Base-by-base conservation (phyloP, 2,797 vertebrate genomes). In the Capromys pilorides region DNA sequence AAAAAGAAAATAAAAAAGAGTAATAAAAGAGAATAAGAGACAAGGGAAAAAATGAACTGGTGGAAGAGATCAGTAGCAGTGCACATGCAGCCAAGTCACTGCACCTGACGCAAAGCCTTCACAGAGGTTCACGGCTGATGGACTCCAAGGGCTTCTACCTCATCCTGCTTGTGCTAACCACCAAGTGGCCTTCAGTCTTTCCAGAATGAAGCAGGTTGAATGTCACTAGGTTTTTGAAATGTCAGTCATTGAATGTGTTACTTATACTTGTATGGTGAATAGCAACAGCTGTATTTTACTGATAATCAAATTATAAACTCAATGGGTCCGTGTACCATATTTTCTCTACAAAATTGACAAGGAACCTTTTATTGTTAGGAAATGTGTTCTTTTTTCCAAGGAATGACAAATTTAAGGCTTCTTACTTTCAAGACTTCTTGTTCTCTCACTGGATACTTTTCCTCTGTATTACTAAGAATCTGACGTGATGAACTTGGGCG, bases 211-310 rank as follows among this genome's bases (percentile, higher is more conserved):
- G 5, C 66, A 45, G 10, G 13, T 28, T n/a, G 31, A 79, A 41
- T 75, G 11, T 75, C 36, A 33, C 33, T 41, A 67, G n/a, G 22
- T n/a, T 94, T 95, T 84, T 67, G 54, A 86, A 83, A 82, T 41
- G 39, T 19, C 45, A 22, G n/a, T 82, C 12, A 69, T 80, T 69
- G 41, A 77, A 12, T 41, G 2, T 2, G 49, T 24, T 62, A 79
- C 54, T 87, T 6, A 36, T 80, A 77, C 59, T 36, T 87, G 12
- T 80, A 45, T 39, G 24, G 39, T 31, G 26, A 39, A 33, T 95
- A 81, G n/a, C 66, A 92, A 85, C 79, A 62, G 61, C 21, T 62
- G 61, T 28, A 79, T 71, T 24, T 83, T 59, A 66, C 85, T 91
- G 62, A 39, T 33, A 82, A 31, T 13, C 16, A 82, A 82, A 39